Percentiles rank a stretch among this genome's conserved stretches.
phyloP scores from a whole-genome alignment of 92 coral and sea anemone genomes.

The Anthopleura xanthogrammica region DNA sequence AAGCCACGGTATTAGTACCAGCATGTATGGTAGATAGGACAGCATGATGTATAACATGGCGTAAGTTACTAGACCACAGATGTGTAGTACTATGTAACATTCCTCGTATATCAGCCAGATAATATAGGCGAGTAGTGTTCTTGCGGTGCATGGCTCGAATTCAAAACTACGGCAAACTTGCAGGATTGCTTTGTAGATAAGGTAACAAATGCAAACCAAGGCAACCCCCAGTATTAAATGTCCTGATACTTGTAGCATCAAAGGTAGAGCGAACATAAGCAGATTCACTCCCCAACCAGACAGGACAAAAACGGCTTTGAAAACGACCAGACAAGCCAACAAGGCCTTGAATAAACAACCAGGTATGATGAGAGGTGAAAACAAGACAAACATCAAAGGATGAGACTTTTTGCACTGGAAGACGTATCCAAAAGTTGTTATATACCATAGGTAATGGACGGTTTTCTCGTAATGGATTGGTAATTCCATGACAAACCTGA shows the following conservation, averaged over 20 bases:
- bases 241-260: too few species aligned
- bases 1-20: neutral
- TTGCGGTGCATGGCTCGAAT: neutral
- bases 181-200: conserved; percentile 4
- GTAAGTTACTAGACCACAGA: neutral
- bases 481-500: neutral
- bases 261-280: too few species aligned
- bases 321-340: too few species aligned
- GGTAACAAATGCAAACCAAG: neutral
- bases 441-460: too few species aligned
- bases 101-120: neutral
- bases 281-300: too few species aligned
- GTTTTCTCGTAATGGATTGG: neutral
- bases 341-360: too few species aligned
- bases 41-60: neutral
- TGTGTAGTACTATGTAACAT: neutral
- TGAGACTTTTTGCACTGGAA: too few species aligned
- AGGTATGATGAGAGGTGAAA: too few species aligned
- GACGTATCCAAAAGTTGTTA: too few species aligned
- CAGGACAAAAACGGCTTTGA: too few species aligned
- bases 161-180: neutral
- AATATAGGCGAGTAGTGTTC: neutral
- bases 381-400: too few species aligned
- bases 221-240: neutral
- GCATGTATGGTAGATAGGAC: neutral